These are phyloP conservation scores for Malacoctenus gilli DNA, from an alignment of 2,797 vertebrate genomes.

Conservation along the genomic window DNA sequence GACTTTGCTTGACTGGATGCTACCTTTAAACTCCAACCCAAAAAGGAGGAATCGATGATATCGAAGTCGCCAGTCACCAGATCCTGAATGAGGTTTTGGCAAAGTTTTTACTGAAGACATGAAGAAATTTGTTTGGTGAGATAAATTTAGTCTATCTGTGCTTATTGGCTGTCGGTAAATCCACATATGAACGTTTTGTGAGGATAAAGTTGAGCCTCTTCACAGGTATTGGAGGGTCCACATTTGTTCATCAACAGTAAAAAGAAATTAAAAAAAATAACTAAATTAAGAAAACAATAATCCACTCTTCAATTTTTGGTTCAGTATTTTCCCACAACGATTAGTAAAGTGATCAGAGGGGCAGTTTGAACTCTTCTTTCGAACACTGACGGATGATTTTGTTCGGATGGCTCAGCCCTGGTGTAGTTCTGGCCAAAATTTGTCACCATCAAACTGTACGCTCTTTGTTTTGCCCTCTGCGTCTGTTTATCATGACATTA, in stretches of 20 bases:
- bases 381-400: not conserved
- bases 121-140: constrained; percentile 56
- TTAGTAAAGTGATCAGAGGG: too few species aligned
- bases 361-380: not conserved
- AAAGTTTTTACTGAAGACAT: constrained; percentile 19
- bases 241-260: constrained; percentile 2
- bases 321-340: too few species aligned
- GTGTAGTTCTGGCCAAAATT: not conserved
- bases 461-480: too few species aligned
- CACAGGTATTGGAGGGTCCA: not conserved
- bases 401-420: constrained; percentile 2
- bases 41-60: constrained; percentile 23
- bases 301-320: too few species aligned
- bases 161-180: too few species aligned
- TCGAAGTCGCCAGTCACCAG: constrained; percentile 19
- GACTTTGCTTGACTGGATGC: constrained; percentile 41
- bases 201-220: not conserved
- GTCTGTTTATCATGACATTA: too few species aligned
- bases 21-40: constrained; percentile 42
- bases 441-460: not conserved
- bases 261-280: too few species aligned
- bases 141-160: constrained; percentile 33
- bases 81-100: constrained; percentile 44
- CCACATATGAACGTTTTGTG: not conserved
- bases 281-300: too few species aligned